Evolutionary conservation across 2,888 invertebrate species (phyloP), one percentile per base, ranked within the genome.

Genomic region (Mythimna lalbum): DNA sequence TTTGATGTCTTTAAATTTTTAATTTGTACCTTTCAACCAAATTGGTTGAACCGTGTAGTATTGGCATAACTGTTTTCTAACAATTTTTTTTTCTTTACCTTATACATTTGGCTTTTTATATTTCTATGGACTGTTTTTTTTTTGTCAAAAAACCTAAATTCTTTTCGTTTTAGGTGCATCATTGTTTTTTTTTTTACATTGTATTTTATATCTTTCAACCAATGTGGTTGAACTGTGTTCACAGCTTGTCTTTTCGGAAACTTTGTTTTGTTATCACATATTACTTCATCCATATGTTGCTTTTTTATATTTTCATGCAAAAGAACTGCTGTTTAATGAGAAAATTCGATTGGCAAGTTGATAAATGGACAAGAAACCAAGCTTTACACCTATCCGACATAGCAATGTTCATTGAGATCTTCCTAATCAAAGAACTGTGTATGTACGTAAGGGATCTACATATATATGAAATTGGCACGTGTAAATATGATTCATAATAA

Each of bases 381-480:
- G 12, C 23, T 12, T 43, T 23, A 63, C 56, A 63, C 17, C 17
- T 23, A 49, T 27, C 64, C 14, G 27, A 23, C 56, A 33, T 33
- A 53, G 12, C 23, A n/a, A 21, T 21, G 14, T 55, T 10, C 56
- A 17, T 19, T 49, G 21, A 33, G n/a, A 31, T 50, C 23, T 56
- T 17, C 1, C 1, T 33, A 61, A 60, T 56, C 68, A 76, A 39
- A 50, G 47, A 55, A 33, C n/a, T 17, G 17, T 67, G 23, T 43
- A 10, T 17, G 39, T 55, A 4, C n/a, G 21, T 19, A n/a, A n/a
- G n/a, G 5, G 36, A 49, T 49, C 12, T 49, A 43, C 19, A 19
- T 57, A 31, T 21, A 21, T 73, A 39, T n/a, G 0, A 64, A 21
- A 39, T 59, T 60, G 49, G 27, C 78, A 62, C 73, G 61, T 72